Evolutionary conservation across 2,888 invertebrate species (phyloP).

Genomic region (Cremastobaeus sp.): DNA sequence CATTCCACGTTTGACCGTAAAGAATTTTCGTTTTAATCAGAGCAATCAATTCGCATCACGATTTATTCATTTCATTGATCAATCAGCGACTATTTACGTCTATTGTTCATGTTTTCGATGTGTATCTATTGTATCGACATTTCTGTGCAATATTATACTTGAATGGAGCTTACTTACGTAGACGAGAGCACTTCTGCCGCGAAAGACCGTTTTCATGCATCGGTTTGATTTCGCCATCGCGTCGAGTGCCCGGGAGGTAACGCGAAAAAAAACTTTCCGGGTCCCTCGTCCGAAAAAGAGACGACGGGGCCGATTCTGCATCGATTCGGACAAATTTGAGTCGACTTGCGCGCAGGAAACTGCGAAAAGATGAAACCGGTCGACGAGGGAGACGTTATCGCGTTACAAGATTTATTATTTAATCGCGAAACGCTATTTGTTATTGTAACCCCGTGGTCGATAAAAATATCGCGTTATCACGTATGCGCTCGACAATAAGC

Average conservation of each 20-base stretch:
- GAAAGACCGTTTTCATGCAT: conserved; percentile 23
- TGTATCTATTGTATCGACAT: conserved; percentile 52
- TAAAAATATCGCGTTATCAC: conserved; percentile 60
- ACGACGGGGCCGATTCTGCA: no score
- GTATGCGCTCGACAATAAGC: conserved; percentile 52
- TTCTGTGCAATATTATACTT: conserved; percentile 56
- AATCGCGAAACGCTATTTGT: conserved; percentile 75
- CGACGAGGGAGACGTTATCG: conserved; percentile 70
- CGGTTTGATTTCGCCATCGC: conserved; percentile 28
- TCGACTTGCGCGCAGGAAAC: conserved; percentile 19
- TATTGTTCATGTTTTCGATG: conserved; percentile 59
- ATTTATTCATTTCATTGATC: conserved; percentile 61
- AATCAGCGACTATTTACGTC: conserved; percentile 59
- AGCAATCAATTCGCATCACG: conserved; percentile 57
- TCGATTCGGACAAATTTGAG: conserved; percentile 5
- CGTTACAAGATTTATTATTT: conserved; percentile 73
- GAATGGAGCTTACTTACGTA: conserved; percentile 55
- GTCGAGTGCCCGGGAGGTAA: no score
- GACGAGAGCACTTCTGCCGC: no score
- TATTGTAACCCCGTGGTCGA: conserved; percentile 67
- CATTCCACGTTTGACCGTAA: conserved; percentile 49
- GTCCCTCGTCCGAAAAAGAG: no score
- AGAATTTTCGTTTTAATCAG: conserved; percentile 59
- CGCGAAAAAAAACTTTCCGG: no score
- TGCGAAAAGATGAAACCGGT: no score